These are phyloP conservation scores for Sinocyclocheilus maitianheensis DNA, from an alignment of 2,113 vertebrate species.

Conservation along the genomic window DNA sequence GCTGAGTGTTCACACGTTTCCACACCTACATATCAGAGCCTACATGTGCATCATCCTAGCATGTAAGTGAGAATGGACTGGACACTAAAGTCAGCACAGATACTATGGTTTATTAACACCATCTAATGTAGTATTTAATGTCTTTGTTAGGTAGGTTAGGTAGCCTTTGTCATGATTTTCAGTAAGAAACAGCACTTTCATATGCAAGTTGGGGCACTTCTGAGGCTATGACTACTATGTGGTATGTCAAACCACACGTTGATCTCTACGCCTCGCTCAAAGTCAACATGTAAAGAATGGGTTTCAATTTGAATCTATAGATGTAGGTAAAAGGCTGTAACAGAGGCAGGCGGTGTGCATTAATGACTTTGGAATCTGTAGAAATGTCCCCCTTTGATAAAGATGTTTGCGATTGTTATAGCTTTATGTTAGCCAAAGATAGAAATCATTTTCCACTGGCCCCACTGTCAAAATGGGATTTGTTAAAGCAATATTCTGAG, in stretches of 20 bases:
- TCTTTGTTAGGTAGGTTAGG: background rate
- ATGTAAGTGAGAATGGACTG: background rate
- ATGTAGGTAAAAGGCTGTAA: conserved; percentile 45
- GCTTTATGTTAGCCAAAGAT: background rate
- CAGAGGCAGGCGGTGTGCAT: background rate
- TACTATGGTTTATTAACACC: background rate
- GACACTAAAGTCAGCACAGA: background rate
- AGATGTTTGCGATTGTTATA: background rate
- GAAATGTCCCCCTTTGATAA: background rate
- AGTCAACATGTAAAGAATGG: conserved; percentile 48
- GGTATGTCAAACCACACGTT: conserved; percentile 47
- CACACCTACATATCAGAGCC: background rate
- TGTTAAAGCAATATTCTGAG: background rate
- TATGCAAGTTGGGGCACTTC: conserved; percentile 18
- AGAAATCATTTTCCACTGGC: background rate
- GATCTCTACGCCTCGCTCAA: conserved; percentile 55
- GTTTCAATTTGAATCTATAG: conserved; percentile 55
- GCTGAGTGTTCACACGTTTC: background rate
- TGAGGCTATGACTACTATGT: background rate
- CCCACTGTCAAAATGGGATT: background rate
- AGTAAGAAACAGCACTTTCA: background rate
- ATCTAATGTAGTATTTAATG: background rate
- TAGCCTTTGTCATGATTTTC: background rate
- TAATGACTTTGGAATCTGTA: background rate
- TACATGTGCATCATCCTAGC: background rate